Base-by-base conservation (phyloP, 2,888 invertebrate genomes). In the Coleophora deauratella region DNA sequence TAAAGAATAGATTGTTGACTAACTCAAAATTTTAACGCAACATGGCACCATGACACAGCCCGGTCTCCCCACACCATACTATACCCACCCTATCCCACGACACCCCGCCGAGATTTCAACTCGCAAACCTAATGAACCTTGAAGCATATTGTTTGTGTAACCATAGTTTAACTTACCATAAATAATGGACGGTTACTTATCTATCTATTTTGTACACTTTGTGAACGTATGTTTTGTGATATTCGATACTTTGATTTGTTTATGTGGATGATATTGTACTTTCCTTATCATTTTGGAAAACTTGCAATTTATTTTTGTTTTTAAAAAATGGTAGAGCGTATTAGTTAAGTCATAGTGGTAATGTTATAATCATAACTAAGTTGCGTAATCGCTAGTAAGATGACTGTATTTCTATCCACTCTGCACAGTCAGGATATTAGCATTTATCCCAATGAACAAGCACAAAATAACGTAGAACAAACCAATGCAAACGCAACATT, bases 111-210 rank as follows among this genome's bases (percentile, higher is more conserved):
- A 51, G 50, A 44, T 44, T 49, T 46, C 35, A 32, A 54, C 50
- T 57, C 51, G 49, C 52, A 54, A 58, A 62, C 54, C 56, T 66
- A 78, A 70, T 74, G 73, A 75, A 68, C 60, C 70, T 54, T 62
- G 64, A 58, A 81, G 45, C 84, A 79, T 82, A 84, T 81, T 82
- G 82, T 81, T 72, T 71, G 70, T 64, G 64, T 71, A 60, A 60
- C 69, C 65, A 70, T 72, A 69, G 69, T 72, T 73, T 73, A 72
- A 72, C 62, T 72, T 69, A 66, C 75, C 69, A 69, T 75, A 58
- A 66, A 73, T 72, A 74, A 72, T 70, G 54, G 48, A 62, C 50
- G 52, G 50, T 47, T 51, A 50, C 50, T 51, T 15, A 30, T 38
- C 30, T 15, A 10, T 30, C 30, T 28, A 11, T 37, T 28, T 6